phyloP scores from a whole-genome alignment of 2,113 vertebrate genomes.

The Acrocephalus arundinaceus region DNA sequence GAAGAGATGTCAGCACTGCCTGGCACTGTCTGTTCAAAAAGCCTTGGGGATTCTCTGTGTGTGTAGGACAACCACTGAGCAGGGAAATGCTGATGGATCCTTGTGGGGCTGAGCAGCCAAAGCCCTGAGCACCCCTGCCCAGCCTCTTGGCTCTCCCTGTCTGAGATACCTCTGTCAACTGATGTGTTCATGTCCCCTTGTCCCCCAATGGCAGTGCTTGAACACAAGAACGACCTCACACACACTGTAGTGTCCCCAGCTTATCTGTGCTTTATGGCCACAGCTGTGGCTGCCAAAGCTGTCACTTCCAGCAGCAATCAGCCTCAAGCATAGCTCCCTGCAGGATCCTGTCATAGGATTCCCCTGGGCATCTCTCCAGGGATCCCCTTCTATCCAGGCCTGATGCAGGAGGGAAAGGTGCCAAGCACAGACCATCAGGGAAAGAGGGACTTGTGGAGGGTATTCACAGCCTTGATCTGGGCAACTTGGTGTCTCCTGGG shows the following conservation, averaged over 20 bases:
- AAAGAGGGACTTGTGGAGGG: background rate
- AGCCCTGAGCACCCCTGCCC: background rate
- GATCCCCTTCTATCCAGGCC: fast-evolving
- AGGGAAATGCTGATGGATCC: too few species aligned
- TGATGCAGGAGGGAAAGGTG: too few species aligned
- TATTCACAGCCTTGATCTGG: background rate
- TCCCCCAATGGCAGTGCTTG: too few species aligned
- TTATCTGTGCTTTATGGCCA: too few species aligned
- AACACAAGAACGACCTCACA: too few species aligned
- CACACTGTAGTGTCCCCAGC: too few species aligned
- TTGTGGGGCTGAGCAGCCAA: background rate
- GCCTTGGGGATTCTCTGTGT: too few species aligned
- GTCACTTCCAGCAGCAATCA: background rate
- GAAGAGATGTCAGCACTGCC: too few species aligned
- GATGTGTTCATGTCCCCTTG: background rate
- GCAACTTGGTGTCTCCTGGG: fast-evolving
- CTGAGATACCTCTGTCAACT: background rate
- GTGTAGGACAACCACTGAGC: too few species aligned
- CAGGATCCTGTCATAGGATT: fast-evolving
- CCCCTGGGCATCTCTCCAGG: too few species aligned
- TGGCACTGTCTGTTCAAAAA: too few species aligned
- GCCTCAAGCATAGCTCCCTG: too few species aligned
- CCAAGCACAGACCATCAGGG: fast-evolving
- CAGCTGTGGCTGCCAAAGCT: background rate
- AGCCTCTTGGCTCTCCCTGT: background rate